These are phyloP conservation scores for Thamnophis sirtalis DNA, from an alignment of 2,113 vertebrate genomes.

Conservation along the genomic window DNA sequence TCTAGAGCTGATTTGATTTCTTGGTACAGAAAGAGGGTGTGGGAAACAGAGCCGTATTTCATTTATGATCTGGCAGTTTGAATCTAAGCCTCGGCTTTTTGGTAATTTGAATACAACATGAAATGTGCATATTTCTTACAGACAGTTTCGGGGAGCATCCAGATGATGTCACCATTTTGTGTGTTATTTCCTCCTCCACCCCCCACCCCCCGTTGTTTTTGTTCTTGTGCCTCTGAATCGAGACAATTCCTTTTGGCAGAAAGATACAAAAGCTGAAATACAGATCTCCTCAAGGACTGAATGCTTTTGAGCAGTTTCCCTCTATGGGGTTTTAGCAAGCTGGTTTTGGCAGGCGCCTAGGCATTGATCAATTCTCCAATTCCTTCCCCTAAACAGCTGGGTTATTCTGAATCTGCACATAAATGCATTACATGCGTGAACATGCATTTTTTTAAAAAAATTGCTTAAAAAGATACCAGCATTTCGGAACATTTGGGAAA, in stretches of 20 bases:
- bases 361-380: not conserved
- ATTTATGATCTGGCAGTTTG: not conserved
- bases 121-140: not conserved
- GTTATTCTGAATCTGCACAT: not conserved
- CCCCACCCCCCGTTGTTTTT: too few relatives aligned
- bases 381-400: not conserved
- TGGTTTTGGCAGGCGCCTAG: not conserved
- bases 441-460: not conserved
- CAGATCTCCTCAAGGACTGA: not conserved
- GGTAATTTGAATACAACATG: not conserved
- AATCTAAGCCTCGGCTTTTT: not conserved
- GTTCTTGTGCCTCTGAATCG: not conserved
- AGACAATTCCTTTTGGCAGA: not conserved
- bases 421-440: not conserved
- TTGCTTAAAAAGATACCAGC: not conserved
- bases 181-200: not conserved
- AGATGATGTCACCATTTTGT: not conserved
- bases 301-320: not conserved
- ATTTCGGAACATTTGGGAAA: not conserved
- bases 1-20: not conserved
- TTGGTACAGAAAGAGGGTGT: not conserved
- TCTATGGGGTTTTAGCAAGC: not conserved
- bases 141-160: not conserved
- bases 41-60: not conserved
- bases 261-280: not conserved